A percentile compares a stretch with the other conserved stretches of the same genome.
Conservation (phyloP, 2,888 invertebrate genomes). For the Brenthis daphne region DNA sequence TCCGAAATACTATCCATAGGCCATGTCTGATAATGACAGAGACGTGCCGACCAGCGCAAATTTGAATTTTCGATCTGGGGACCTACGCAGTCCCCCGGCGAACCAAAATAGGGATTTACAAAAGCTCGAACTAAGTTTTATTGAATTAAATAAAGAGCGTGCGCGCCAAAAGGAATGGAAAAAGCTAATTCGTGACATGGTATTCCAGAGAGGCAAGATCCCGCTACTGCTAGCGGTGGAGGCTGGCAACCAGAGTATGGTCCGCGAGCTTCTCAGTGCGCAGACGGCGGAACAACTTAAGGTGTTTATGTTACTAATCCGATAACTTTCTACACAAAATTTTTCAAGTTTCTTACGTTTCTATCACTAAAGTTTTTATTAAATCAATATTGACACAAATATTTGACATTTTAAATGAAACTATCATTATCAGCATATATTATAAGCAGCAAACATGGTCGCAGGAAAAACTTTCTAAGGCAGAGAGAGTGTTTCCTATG, state of each 20-base stretch:
- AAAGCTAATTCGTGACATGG: constrained; percentile 82
- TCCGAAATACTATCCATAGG: constrained; percentile 21
- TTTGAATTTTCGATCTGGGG: constrained; percentile 54
- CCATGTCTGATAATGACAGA: constrained; percentile 47
- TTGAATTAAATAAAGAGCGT: constrained; percentile 79
- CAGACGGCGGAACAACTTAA: constrained; percentile 94
- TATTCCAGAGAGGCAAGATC: constrained; percentile 94
- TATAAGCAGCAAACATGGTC: background rate
- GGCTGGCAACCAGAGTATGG: constrained; percentile 97
- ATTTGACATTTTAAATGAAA: background rate
- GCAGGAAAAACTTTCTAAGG: too few relatives aligned
- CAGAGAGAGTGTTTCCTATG: too few relatives aligned
- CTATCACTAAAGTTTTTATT: background rate
- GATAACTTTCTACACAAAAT: too few relatives aligned
- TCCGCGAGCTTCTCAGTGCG: constrained; percentile 93
- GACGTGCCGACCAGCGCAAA: constrained; percentile 63
- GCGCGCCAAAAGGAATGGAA: constrained; percentile 80
- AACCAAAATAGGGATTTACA: constrained; percentile 67
- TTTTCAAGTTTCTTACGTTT: too few relatives aligned
- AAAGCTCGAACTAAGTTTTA: constrained; percentile 76
- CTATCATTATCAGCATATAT: background rate
- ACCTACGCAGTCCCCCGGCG: constrained; percentile 61
- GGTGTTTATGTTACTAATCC: constrained; percentile 57
- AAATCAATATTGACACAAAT: background rate
- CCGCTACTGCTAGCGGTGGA: constrained; percentile 96